These are phyloP conservation scores for Andrena marginata DNA, from an alignment of 2,888 invertebrate genomes.

Conservation along the genomic window DNA sequence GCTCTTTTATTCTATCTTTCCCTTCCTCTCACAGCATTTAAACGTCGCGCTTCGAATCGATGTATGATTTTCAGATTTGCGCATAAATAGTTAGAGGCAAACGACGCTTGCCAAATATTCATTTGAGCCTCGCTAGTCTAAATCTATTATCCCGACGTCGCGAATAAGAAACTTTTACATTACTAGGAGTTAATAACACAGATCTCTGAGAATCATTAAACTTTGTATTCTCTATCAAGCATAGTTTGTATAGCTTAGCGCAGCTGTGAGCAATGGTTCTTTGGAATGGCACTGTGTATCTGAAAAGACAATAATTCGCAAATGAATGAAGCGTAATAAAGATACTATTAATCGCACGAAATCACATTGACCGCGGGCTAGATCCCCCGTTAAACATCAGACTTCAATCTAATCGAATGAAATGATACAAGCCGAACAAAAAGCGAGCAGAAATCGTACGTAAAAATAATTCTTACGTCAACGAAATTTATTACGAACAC, in stretches of 20 bases:
- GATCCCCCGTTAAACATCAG: neutral
- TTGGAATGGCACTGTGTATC: slow-evolving; percentile 81
- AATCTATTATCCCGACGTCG: slow-evolving; percentile 36
- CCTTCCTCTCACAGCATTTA: slow-evolving; percentile 42
- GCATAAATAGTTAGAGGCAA: slow-evolving; percentile 39
- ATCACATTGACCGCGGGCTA: neutral
- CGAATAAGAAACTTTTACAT: slow-evolving; percentile 49
- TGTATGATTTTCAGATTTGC: slow-evolving; percentile 23
- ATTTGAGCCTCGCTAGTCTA: slow-evolving; percentile 49
- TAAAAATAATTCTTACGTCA: slow-evolving; percentile 9
- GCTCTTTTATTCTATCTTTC: slow-evolving; percentile 47
- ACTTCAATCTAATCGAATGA: neutral
- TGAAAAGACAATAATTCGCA: slow-evolving; percentile 58
- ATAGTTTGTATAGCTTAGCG: slow-evolving; percentile 73
- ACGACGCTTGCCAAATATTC: slow-evolving; percentile 55
- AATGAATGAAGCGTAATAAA: slow-evolving; percentile 11
- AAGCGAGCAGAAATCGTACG: neutral
- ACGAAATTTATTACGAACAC: slow-evolving; percentile 4
- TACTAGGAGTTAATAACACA: slow-evolving; percentile 52
- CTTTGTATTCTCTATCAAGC: slow-evolving; percentile 65
- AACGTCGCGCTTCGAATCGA: slow-evolving; percentile 53
- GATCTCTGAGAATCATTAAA: slow-evolving; percentile 60
- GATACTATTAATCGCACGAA: neutral
- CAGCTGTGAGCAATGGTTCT: slow-evolving; percentile 78
- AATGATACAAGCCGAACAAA: neutral